These are phyloP conservation scores for Halichoeres trimaculatus DNA, from an alignment of 2,113 vertebrate genomes.

Conservation along the genomic window DNA sequence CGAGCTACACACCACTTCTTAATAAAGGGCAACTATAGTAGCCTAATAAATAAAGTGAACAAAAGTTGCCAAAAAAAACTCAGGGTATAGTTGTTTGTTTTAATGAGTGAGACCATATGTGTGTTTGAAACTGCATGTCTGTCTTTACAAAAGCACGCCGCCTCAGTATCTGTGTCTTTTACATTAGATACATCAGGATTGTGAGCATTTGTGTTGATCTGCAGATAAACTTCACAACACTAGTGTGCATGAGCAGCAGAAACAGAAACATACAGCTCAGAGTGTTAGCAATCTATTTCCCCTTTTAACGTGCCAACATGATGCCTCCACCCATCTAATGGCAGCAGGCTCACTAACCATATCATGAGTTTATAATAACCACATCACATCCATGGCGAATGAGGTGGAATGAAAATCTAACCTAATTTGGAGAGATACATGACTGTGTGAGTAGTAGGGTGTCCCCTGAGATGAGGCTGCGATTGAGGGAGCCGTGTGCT, in stretches of 20 bases:
- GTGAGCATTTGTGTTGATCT: not conserved
- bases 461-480: conserved; percentile 73
- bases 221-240: conserved; percentile 14
- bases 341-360: conserved; percentile 72
- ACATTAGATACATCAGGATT: not conserved
- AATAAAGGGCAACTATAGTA: too few species aligned
- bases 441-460: conserved; percentile 69
- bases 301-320: conserved; percentile 50
- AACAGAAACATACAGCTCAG: conserved; percentile 39
- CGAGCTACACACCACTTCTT: too few species aligned
- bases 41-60: too few species aligned
- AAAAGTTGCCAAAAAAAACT: too few species aligned
- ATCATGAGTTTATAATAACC: conserved; percentile 78
- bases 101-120: too few species aligned
- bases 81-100: too few species aligned
- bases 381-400: conserved; percentile 74
- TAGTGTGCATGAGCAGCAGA: not conserved
- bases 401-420: conserved; percentile 78
- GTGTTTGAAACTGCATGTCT: too few species aligned
- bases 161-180: not conserved
- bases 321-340: conserved; percentile 61
- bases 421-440: conserved; percentile 76
- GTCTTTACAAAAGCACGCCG: not conserved
- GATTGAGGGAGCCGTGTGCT: conserved; percentile 65
- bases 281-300: conserved; percentile 52